Conservation (phyloP, 1,140 invertebrate species). For the Drosophila tristis region DNA sequence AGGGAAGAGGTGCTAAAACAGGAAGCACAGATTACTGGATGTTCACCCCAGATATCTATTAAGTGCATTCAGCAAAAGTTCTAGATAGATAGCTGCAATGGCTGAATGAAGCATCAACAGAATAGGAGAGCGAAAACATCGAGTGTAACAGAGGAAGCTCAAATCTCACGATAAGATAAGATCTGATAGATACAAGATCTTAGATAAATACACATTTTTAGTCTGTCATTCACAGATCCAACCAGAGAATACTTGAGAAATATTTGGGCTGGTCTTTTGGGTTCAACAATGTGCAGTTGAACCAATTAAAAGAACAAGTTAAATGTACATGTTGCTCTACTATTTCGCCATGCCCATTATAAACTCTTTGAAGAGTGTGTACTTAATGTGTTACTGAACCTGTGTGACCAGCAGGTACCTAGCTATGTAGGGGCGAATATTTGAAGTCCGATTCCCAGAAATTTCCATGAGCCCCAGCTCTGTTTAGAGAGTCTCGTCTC, state of each 20-base stretch:
- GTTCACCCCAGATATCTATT: no score
- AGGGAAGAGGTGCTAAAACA: constrained; percentile 37
- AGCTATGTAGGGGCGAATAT: constrained; percentile 10
- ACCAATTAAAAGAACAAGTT: background rate
- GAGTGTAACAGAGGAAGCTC: no score
- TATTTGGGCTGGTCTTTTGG: background rate
- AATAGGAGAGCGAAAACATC: no score
- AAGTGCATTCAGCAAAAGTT: constrained; percentile 34
- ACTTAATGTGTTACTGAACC: constrained; percentile 44
- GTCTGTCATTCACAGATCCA: no score
- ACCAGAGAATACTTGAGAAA: no score
- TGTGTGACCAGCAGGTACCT: constrained; percentile 4
- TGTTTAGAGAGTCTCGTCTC: constrained; percentile 2
- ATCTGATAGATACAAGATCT: no score
- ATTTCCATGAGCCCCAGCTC: constrained; percentile 28
- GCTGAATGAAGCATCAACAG: no score
- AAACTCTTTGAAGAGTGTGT: constrained; percentile 18
- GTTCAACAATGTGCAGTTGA: constrained; percentile 33
- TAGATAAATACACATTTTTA: no score
- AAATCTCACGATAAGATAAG: no score
- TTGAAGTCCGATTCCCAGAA: constrained; percentile 36
- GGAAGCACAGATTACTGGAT: constrained; percentile 35
- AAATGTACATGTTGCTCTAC: constrained; percentile 23
- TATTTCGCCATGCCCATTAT: constrained; percentile 17
- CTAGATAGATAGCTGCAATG: no score